Conservation (phyloP, 2,797 vertebrate genomes). For the Neomorphus geoffroyi region DNA sequence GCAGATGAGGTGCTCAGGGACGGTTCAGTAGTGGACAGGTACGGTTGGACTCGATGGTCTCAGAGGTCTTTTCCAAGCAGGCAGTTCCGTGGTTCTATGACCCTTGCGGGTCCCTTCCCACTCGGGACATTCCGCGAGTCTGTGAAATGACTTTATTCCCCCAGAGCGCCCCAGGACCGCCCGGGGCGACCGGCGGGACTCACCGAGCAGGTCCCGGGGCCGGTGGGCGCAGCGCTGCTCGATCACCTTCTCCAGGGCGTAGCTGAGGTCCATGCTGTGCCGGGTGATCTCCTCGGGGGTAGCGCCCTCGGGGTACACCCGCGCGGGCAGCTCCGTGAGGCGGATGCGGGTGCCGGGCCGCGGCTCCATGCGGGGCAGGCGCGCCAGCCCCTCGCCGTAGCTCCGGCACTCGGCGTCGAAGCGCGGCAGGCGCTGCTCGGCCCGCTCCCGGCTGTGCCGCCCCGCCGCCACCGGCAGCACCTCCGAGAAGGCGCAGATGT, state of each 20-base stretch:
- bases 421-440: slow-evolving; percentile 80
- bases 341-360: slow-evolving; percentile 90
- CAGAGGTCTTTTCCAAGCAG: too few relatives aligned
- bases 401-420: slow-evolving; percentile 87
- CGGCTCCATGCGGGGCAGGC: slow-evolving; percentile 89
- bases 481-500: slow-evolving; percentile 89
- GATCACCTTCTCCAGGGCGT: slow-evolving; percentile 86
- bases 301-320: slow-evolving; percentile 88
- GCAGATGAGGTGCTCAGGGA: too few relatives aligned
- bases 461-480: slow-evolving; percentile 85
- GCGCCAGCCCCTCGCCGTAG: slow-evolving; percentile 90
- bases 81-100: too few relatives aligned
- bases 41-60: too few relatives aligned
- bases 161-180: accelerated
- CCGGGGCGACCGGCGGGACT: neutral
- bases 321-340: slow-evolving; percentile 87
- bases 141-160: accelerated
- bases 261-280: slow-evolving; percentile 92
- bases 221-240: slow-evolving; percentile 77
- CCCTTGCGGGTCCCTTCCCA: too few relatives aligned
- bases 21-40: too few relatives aligned
- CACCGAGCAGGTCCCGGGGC: slow-evolving; percentile 89
- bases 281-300: slow-evolving; percentile 91
- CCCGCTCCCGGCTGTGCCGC: slow-evolving; percentile 83
- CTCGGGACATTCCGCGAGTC: too few relatives aligned